These are phyloP conservation scores for Nanorana parkeri DNA, from an alignment of 2,113 vertebrate genomes.

Conservation along the genomic window DNA sequence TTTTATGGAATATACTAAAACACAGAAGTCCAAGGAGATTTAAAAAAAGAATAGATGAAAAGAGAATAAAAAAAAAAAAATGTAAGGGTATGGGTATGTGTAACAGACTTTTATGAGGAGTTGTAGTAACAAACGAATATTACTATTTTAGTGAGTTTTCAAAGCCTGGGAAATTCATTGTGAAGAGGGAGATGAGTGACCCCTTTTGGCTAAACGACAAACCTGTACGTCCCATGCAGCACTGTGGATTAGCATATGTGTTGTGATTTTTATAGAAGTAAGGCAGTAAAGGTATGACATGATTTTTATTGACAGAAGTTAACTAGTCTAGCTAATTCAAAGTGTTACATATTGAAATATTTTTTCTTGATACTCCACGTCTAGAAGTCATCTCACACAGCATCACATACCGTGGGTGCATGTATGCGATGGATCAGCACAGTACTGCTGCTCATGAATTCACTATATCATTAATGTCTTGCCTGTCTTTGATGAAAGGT, in stretches of 20 bases:
- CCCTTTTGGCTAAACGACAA: neutral
- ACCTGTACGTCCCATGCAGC: neutral
- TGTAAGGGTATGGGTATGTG: neutral
- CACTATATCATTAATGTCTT: slow-evolving; percentile 25
- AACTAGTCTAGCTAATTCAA: too few species aligned
- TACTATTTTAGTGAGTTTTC: neutral
- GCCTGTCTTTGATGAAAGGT: slow-evolving; percentile 14
- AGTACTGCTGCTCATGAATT: neutral
- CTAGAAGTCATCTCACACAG: neutral
- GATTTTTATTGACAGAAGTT: too few species aligned
- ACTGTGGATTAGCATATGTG: neutral
- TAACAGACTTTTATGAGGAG: neutral
- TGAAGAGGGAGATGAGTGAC: neutral
- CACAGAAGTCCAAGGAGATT: neutral
- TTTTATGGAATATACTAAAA: neutral
- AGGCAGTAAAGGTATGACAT: too few species aligned
- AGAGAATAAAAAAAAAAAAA: neutral
- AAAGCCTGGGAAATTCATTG: neutral
- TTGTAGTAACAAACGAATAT: neutral
- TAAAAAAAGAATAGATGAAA: neutral
- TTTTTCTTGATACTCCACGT: neutral
- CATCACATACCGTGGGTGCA: neutral
- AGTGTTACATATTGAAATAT: neutral
- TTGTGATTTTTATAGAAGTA: too few species aligned
- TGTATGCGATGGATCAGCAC: neutral